Conservation (phyloP, 2,888 invertebrate species). For the Cheilosia pagana region DNA sequence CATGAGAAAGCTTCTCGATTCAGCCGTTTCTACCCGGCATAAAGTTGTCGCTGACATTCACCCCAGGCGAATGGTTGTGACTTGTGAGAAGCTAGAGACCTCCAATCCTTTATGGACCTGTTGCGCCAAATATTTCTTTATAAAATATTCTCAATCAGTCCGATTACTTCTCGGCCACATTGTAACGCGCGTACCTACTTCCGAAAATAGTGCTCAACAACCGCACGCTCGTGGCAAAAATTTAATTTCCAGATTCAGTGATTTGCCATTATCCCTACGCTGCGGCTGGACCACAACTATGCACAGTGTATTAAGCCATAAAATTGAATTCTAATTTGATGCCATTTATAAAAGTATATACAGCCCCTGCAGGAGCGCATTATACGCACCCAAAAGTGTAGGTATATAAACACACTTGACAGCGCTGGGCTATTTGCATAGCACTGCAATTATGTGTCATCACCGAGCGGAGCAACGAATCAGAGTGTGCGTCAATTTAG, state of each 20-base stretch:
- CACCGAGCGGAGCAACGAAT: constrained; percentile 42
- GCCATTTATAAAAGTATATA: constrained; percentile 39
- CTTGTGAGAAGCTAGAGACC: no score
- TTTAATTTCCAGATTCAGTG: constrained; percentile 6
- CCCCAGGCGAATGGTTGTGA: no score
- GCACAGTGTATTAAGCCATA: constrained; percentile 67
- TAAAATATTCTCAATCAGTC: no score
- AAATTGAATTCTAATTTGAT: constrained; percentile 72
- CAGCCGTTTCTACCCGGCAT: no score
- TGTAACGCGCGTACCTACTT: no score
- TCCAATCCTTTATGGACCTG: no score
- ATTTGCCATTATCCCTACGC: neutral
- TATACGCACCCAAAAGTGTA: constrained; percentile 16
- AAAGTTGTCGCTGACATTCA: no score
- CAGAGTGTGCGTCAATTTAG: constrained; percentile 61
- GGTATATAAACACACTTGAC: constrained; percentile 33
- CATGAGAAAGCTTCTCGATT: no score
- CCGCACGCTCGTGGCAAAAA: neutral
- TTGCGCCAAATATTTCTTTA: no score
- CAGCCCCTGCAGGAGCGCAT: constrained; percentile 34
- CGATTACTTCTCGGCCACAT: no score
- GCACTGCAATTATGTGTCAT: constrained; percentile 70
- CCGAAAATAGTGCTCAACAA: no score
- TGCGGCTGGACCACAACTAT: neutral
- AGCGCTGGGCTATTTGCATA: constrained; percentile 67